phyloP scores from a whole-genome alignment of 1,140 invertebrate species.

The Caenorhabditis latens region DNA sequence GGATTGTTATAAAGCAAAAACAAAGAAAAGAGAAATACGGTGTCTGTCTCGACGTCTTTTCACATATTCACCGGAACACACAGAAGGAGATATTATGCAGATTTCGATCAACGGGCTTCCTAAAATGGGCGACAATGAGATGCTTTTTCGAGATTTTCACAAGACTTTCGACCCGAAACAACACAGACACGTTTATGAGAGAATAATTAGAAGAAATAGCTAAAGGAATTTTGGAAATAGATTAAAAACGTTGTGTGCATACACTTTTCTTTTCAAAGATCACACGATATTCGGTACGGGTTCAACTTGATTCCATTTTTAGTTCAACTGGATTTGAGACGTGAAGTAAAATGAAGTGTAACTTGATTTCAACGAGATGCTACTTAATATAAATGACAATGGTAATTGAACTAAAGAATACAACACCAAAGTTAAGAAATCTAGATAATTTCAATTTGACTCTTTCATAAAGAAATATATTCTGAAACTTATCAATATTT shows the following conservation, averaged over 20 bases:
- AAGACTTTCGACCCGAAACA: slow-evolving; percentile 26
- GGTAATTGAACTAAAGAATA: no score
- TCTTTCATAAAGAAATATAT: no score
- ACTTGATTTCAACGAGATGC: no score
- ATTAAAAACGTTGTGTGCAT: background rate
- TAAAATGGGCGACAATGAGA: slow-evolving; percentile 33
- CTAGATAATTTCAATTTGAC: no score
- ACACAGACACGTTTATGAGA: slow-evolving; percentile 30
- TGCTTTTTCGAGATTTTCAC: slow-evolving; percentile 54
- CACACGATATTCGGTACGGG: background rate
- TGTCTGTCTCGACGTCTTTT: slow-evolving; percentile 12
- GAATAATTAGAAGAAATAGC: slow-evolving; percentile 32
- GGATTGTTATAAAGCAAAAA: background rate
- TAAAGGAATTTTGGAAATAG: background rate
- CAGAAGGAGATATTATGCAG: slow-evolving; percentile 19
- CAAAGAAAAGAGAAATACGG: slow-evolving; percentile 21
- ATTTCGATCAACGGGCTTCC: slow-evolving; percentile 18
- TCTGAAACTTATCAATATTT: no score
- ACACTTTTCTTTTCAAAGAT: background rate
- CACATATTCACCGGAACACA: slow-evolving; percentile 39
- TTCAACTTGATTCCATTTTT: no score
- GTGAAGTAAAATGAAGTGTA: no score
- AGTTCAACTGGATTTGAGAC: no score
- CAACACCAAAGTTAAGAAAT: no score
- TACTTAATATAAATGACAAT: no score